Conservation (phyloP, 92 coral and sea anemone genomes). For the Anthopleura xanthogrammica region DNA sequence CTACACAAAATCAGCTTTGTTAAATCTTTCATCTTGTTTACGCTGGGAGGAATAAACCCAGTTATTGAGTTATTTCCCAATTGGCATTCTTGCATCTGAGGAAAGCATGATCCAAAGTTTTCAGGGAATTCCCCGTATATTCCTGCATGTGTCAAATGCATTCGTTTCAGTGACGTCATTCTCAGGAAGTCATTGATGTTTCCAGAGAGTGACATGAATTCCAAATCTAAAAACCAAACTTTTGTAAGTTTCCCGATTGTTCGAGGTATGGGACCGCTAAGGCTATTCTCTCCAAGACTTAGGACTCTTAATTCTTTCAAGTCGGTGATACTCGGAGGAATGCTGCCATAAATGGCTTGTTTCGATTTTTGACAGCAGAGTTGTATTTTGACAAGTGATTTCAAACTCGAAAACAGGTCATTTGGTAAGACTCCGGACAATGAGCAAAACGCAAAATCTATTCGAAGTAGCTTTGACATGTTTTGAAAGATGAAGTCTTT, state of each 20-base stretch:
- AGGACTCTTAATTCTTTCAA: slow-evolving; percentile 53
- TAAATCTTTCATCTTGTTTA: slow-evolving; percentile 43
- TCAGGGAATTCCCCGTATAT: slow-evolving; percentile 45
- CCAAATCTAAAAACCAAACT: slow-evolving; percentile 66
- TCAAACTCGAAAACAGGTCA: slow-evolving; percentile 39
- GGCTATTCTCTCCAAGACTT: slow-evolving; percentile 56
- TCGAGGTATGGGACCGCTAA: slow-evolving; percentile 44
- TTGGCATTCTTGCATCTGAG: slow-evolving; percentile 37
- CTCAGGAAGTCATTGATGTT: slow-evolving; percentile 31
- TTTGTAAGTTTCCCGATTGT: slow-evolving; percentile 51
- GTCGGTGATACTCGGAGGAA: slow-evolving; percentile 45
- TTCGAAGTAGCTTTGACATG: slow-evolving; percentile 62
- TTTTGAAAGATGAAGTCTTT: slow-evolving; percentile 55
- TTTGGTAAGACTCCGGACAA: slow-evolving; percentile 61
- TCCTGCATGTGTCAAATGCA: slow-evolving; percentile 60
- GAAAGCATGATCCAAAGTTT: slow-evolving; percentile 51
- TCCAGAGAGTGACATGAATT: slow-evolving; percentile 30
- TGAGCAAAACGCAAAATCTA: slow-evolving; percentile 47
- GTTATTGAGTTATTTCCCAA: slow-evolving; percentile 37
- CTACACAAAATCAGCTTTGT: slow-evolving; percentile 39
- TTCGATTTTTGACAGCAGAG: slow-evolving; percentile 41
- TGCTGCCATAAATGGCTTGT: slow-evolving; percentile 28
- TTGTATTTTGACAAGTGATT: slow-evolving; percentile 52
- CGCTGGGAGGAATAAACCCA: slow-evolving; percentile 40
- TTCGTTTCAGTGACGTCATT: slow-evolving; percentile 24